These are phyloP conservation scores for Ammospiza nelsoni DNA, from an alignment of 2,113 vertebrate species.

Conservation along the genomic window DNA sequence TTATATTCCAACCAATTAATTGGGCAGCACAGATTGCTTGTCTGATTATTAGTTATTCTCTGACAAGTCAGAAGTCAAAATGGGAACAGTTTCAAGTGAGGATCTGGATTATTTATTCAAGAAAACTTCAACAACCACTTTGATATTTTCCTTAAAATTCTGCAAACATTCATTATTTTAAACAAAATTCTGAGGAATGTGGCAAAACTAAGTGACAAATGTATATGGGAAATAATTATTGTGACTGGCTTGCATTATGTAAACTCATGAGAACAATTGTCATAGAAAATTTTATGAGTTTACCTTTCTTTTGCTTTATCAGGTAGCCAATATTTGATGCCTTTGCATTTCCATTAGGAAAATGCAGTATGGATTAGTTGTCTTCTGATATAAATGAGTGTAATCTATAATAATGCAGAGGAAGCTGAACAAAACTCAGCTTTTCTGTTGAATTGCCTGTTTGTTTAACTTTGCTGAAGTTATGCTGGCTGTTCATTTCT, in stretches of 20 bases:
- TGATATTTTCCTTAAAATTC: neutral
- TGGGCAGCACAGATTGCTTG: neutral
- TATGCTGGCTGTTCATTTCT: neutral
- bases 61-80: neutral
- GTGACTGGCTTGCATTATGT: neutral
- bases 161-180: neutral
- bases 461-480: neutral
- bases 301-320: neutral
- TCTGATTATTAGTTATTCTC: neutral
- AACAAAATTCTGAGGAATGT: neutral
- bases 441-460: neutral
- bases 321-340: neutral
- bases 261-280: neutral
- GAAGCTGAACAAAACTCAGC: neutral
- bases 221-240: neutral
- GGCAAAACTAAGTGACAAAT: neutral
- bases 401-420: neutral
- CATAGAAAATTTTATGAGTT: neutral
- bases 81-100: neutral
- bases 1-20: neutral
- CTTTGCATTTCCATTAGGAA: neutral
- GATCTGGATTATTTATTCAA: neutral
- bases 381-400: neutral
- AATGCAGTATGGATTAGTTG: neutral
- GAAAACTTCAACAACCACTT: neutral